Evolutionary conservation across 2,113 vertebrate genomes (phyloP), one percentile per base, ranked within the genome.

Genomic region (Globicephala melas): DNA sequence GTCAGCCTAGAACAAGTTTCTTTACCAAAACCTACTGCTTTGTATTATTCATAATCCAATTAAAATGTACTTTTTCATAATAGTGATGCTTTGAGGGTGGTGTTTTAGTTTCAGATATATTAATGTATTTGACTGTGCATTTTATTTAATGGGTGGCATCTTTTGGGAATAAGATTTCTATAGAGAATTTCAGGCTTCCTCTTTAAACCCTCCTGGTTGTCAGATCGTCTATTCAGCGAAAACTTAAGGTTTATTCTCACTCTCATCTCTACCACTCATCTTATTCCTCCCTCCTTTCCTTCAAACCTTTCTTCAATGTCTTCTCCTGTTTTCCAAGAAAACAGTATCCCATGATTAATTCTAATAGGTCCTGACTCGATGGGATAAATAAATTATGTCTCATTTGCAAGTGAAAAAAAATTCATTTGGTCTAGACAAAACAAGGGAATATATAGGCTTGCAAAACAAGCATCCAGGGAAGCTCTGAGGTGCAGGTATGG

Each of bases 11-110:
- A 50, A 86, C 84, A 62, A 98, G 88, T 77, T 94, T 96, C 92
- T 96, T 97, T 94, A 95, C 92, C 63, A 89, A 89, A 92, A 97
- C 26, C 94, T 62, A 53, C 68, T 97, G 94, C 82, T 80, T 86
- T 95, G 41, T 70, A 62, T 94, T 96, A 95, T 90, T 97, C 94
- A 62, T 81, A 60, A 94, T 86, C 82, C 90, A 63, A 82, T 90
- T 94, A 65, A 98, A 97, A 91, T 88, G 8, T 13, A 89, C 92
- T 96, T 81, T 38, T 71, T 97, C 86, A 38, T 8, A 6, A 15
- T 67, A 97, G 96, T 74, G 95, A 94, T 91, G 14, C 50, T 94
- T 38, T 73, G 60, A 11, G 14, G n/a, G 25, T n/a, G 53, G 11
- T 13, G 7, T 62, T 79, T 91, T n/a, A 7, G 3, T 21, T 87